A percentile compares a stretch with the other conserved stretches of the same genome.
Conservation (phyloP, 2,797 vertebrate species). For the Lacerta bilineata region DNA sequence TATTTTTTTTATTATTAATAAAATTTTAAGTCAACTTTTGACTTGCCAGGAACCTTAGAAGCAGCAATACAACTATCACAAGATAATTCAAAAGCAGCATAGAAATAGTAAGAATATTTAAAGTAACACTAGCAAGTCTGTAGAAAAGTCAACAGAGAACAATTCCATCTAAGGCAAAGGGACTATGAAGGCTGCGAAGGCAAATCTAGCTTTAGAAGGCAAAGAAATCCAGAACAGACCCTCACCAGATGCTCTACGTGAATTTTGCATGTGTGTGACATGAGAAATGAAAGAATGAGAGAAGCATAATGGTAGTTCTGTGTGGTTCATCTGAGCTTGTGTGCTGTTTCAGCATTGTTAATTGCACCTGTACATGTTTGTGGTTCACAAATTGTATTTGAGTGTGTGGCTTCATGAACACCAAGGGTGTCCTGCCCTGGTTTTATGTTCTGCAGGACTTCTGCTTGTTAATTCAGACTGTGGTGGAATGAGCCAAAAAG, state of each 20-base stretch:
- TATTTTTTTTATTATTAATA: too few species aligned
- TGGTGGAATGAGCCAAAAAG: not conserved
- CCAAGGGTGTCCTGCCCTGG: too few species aligned
- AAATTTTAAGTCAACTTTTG: not conserved
- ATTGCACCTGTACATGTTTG: not conserved
- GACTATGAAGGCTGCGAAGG: too few species aligned
- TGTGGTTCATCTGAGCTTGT: too few species aligned
- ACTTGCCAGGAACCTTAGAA: not conserved
- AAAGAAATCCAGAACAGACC: not conserved
- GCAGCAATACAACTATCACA: too few species aligned
- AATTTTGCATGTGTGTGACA: not conserved
- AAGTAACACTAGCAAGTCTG: not conserved
- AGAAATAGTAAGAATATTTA: not conserved
- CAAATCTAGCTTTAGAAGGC: not conserved
- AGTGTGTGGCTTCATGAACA: not conserved
- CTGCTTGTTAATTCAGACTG: not conserved
- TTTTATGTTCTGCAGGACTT: conserved; percentile 19
- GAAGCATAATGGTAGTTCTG: not conserved
- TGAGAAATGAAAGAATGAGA: not conserved
- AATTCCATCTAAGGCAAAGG: not conserved
- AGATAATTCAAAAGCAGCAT: not conserved
- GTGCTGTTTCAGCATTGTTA: not conserved
- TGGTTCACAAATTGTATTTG: not conserved
- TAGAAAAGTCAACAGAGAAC: not conserved
- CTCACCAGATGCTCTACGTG: not conserved